A percentile compares a stretch with the other conserved stretches of the same genome.
phyloP scores from a whole-genome alignment of 2,113 vertebrate species.

The Hiodon alosoides region DNA sequence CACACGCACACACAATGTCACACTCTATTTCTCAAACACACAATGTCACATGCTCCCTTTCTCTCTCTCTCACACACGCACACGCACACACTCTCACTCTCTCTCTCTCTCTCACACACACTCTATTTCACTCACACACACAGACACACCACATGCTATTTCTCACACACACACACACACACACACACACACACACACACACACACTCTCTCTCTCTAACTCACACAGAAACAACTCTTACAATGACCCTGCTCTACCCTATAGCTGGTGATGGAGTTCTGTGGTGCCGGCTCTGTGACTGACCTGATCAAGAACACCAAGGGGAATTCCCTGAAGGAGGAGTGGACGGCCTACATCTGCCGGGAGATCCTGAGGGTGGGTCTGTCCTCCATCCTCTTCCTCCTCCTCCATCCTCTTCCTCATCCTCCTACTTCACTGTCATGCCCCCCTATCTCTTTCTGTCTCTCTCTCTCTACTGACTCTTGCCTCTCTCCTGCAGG shows the following conservation, averaged over 20 bases:
- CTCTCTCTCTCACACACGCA: not conserved
- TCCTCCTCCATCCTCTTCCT: not conserved
- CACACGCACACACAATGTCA: not conserved
- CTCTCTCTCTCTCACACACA: too few relatives aligned
- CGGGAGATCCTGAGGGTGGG: conserved; percentile 92
- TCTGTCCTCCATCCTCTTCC: not conserved
- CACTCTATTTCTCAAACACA: not conserved
- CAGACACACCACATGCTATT: conserved; percentile 14
- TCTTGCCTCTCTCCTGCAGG: conserved; percentile 61
- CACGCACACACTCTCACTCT: too few relatives aligned
- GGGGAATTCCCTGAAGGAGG: conserved; percentile 95
- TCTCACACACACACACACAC: conserved; percentile 7
- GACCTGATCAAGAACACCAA: conserved; percentile 99
- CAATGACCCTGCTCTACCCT: conserved; percentile 1
- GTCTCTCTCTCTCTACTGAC: conserved; percentile 24
- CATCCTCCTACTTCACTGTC: not conserved
- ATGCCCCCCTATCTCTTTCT: not conserved
- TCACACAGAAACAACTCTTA: not conserved
- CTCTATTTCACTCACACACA: not conserved
- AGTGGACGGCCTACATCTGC: conserved; percentile 98
- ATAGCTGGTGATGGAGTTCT: conserved; percentile 98
- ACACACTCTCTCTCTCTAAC: not conserved
- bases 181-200: conserved; percentile 4
- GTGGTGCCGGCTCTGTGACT: conserved; percentile 90
- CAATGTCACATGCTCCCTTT: not conserved